Conservation (phyloP, 2,113 vertebrate species). For the Laterallus jamaicensis region DNA sequence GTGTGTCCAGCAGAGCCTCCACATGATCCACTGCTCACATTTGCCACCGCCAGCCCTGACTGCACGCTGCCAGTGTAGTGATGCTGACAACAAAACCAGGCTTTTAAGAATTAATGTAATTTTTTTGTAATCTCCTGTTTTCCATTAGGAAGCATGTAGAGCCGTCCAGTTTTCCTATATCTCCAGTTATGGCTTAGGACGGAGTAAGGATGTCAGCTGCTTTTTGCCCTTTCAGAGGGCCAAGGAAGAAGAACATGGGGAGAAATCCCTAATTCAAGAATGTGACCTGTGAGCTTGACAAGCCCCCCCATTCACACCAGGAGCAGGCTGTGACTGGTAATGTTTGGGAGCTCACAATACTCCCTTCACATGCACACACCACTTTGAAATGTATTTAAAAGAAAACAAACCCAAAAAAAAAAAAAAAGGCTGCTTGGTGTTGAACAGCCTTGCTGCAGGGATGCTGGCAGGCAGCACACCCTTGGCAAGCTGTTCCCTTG, state of each 20-base stretch:
- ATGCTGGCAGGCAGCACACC: not conserved
- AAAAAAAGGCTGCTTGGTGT: not conserved
- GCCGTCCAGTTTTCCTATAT: not conserved
- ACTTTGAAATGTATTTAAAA: not conserved
- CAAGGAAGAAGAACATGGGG: not conserved
- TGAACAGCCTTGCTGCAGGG: not conserved
- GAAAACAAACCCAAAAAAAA: not conserved
- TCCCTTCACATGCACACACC: not conserved
- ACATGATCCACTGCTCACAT: rapidly evolving
- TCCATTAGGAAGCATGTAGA: not conserved
- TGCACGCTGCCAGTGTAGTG: rapidly evolving
- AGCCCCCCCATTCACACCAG: not conserved
- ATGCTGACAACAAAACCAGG: not conserved
- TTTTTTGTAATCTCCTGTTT: not conserved
- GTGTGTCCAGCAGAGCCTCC: rapidly evolving
- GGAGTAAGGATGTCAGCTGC: not conserved
- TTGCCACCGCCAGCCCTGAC: not conserved
- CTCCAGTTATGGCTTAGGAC: not conserved
- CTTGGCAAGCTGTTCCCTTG: not conserved
- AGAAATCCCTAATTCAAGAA: not conserved
- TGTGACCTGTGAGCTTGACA: not conserved
- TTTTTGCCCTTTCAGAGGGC: not conserved
- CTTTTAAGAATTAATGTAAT: not conserved
- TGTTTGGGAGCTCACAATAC: not conserved
- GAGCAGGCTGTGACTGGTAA: rapidly evolving